These are phyloP conservation scores for Nothocercus julius DNA, from an alignment of 2,113 vertebrate species.

Conservation along the genomic window DNA sequence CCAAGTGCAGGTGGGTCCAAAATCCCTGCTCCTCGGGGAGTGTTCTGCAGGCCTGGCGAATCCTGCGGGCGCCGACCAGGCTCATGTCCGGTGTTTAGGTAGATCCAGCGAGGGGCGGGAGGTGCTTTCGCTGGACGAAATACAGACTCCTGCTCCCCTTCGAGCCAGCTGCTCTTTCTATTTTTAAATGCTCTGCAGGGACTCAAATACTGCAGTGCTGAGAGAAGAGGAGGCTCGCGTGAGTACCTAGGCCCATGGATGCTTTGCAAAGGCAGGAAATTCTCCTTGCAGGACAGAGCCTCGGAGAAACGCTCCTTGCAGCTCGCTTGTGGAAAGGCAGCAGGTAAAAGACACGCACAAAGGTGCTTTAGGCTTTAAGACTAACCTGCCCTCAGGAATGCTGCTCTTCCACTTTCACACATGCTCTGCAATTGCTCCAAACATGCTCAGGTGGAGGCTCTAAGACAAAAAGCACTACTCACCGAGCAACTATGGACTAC, in stretches of 20 bases:
- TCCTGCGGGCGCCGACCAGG: background rate
- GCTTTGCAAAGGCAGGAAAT: background rate
- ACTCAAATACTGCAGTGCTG: background rate
- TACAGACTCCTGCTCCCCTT: background rate
- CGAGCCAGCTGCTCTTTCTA: slow-evolving; percentile 19
- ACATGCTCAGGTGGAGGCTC: background rate
- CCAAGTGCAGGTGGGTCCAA: background rate
- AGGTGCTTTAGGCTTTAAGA: background rate
- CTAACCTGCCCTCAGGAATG: slow-evolving; percentile 43
- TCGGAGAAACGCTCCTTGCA: background rate
- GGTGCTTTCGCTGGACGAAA: slow-evolving; percentile 11
- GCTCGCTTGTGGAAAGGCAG: background rate
- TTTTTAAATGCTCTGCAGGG: background rate
- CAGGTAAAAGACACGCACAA: background rate
- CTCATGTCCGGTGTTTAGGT: background rate
- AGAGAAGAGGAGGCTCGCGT: background rate
- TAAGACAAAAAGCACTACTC: background rate
- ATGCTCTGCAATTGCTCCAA: background rate
- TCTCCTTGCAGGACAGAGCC: background rate
- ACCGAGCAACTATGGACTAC: background rate
- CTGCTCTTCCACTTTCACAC: background rate
- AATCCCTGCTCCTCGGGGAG: background rate
- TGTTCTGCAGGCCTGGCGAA: background rate
- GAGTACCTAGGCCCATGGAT: background rate
- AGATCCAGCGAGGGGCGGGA: background rate